Evolutionary conservation across 23 tunicate genomes (phyloP).

Genomic region (Trididemnum miniatum): DNA sequence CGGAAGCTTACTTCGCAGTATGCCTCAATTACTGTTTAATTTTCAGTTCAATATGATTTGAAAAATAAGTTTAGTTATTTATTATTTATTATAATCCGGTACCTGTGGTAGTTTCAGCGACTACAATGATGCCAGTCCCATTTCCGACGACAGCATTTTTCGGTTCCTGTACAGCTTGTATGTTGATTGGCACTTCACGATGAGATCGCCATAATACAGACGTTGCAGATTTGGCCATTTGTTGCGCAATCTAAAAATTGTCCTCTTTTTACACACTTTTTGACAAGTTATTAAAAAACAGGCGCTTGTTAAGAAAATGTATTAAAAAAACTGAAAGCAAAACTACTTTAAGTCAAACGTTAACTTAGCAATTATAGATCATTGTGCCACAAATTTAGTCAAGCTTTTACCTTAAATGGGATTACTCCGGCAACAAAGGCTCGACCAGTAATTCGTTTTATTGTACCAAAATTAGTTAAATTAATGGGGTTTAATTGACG

Average conservation of each 20-base stretch:
- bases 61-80: too few relatives aligned
- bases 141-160: slow-evolving; percentile 75
- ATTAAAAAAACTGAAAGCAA: too few relatives aligned
- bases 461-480: slow-evolving; percentile 74
- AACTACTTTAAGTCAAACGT: too few relatives aligned
- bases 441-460: slow-evolving; percentile 77
- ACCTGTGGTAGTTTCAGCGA: slow-evolving; percentile 92
- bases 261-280: too few relatives aligned
- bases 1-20: too few relatives aligned
- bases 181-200: slow-evolving; percentile 78
- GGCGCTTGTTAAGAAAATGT: too few relatives aligned
- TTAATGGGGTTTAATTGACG: slow-evolving; percentile 60
- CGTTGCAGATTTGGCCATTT: slow-evolving; percentile 90
- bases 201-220: slow-evolving; percentile 71
- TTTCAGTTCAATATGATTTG: too few relatives aligned
- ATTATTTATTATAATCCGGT: too few relatives aligned
- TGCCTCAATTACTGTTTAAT: too few relatives aligned
- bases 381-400: too few relatives aligned
- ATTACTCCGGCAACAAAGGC: slow-evolving; percentile 95
- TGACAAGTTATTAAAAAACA: too few relatives aligned
- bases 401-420: slow-evolving; percentile 71
- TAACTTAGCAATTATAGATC: too few relatives aligned
- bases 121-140: slow-evolving; percentile 84
- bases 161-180: slow-evolving; percentile 87
- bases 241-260: slow-evolving; percentile 69